Evolutionary conservation across 2,113 vertebrate species (phyloP).

Genomic region (Hydropotes inermis): DNA sequence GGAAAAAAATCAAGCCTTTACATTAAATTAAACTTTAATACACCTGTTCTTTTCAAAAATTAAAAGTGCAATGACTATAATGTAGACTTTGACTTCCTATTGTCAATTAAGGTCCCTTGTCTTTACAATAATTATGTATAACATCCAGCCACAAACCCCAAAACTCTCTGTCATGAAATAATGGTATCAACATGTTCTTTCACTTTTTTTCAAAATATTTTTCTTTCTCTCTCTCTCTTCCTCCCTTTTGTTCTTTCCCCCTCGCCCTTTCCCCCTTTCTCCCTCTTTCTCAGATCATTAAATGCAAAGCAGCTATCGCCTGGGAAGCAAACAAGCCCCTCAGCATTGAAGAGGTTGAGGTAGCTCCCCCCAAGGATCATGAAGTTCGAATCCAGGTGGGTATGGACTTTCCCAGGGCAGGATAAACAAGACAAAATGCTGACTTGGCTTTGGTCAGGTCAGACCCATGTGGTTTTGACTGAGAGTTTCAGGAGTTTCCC

Average conservation of each 20-base stretch:
- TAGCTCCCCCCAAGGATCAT: slow-evolving; percentile 76
- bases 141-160: background rate
- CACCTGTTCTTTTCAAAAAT: background rate
- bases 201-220: background rate
- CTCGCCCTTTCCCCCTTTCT: background rate
- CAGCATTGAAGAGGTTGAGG: slow-evolving; percentile 80
- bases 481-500: background rate
- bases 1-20: background rate
- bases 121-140: background rate
- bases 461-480: background rate
- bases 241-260: background rate
- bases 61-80: background rate
- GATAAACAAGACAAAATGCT: background rate
- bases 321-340: slow-evolving; percentile 75
- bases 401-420: background rate
- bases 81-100: background rate
- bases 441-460: background rate
- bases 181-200: background rate
- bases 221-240: background rate
- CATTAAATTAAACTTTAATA: background rate
- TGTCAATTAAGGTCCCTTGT: background rate
- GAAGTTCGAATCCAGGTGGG: slow-evolving; percentile 75
- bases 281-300: slow-evolving; percentile 79
- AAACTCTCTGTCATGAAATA: background rate
- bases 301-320: slow-evolving; percentile 83